Base-by-base conservation (phyloP, 2,113 vertebrate genomes). In the Osmerus eperlanus region DNA sequence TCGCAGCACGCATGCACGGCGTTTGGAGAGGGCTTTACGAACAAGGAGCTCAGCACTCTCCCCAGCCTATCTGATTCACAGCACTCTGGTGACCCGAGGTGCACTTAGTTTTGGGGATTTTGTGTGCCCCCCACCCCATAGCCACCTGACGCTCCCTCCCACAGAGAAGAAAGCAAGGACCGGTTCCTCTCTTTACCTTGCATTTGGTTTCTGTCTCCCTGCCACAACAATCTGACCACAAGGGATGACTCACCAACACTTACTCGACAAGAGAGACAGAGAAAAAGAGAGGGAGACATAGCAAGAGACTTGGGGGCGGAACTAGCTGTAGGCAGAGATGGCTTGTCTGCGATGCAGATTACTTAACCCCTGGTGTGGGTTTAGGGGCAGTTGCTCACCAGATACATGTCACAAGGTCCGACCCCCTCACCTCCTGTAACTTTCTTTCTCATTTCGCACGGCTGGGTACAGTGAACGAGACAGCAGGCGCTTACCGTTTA, bases 401-500 rank as follows among this genome's bases (percentile, higher is more conserved):
- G 75, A 72, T 79, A 65, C 74, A 72, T 8, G 66, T 41, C 54
- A 56, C 65, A 73, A 2, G 51, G 32, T 36, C 32, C 32, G 7
- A 3, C 32, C 32, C 32, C 32, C 32, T 36, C 32, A 7, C 32
- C 32, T 36, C 32, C 32, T 7, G 32, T 36, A 36, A 36, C 6
- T 65, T 28, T 54, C 6, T 65, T 54, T 29, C 61, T 60, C 47
- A 65, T 54, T 61, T 60, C 14, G 72, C 70, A 67, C 12, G 58
- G 67, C 18, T 0, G 65, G 72, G 68, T 59, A 23, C 54, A 63
- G 77, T 68, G 70, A 78, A 70, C 16, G 23, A 25, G 60, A 62
- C n/a, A 18, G 54, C 13, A 18, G 16, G 16, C 16, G 54, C 93
- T 92, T 87, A 99, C 97, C 97, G 95, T 92, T 99, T 99, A 85